Evolutionary conservation across 2,888 invertebrate genomes (phyloP), one percentile per base, ranked within the genome.

Genomic region (Tricholauxania praeusta): DNA sequence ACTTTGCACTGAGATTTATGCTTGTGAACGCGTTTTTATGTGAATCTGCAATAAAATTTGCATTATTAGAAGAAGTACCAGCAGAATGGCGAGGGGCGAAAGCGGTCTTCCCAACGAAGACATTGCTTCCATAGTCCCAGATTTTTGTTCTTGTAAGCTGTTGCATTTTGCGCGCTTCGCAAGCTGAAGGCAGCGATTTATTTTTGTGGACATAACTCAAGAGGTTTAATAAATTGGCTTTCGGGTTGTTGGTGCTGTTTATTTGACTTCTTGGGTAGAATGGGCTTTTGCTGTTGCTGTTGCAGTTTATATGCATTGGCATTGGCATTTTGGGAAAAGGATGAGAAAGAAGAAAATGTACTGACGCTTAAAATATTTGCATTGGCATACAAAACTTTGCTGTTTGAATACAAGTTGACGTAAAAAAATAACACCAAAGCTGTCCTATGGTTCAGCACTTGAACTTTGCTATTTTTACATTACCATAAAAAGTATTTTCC

Each of bases 11-110:
- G 60, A 65, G 64, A 72, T 72, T 72, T 66, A 72, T 72, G 66
- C 28, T 59, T 52, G 62, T 59, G 72, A 72, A 66, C 52, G 71
- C 65, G 71, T 71, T 65, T 65, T 53, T 71, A 51, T 67, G 72
- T 66, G 72, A 67, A 66, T 62, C 60, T 59, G 72, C 66, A 66
- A 72, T 72, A 66, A 72, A 72, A 72, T 72, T 72, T 72, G 62
- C 72, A 67, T 67, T 66, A 72, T 72, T 72, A 72, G 66, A 52
- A 19, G 57, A 57, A 14, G 63, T 47, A 32, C 39, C 28, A n/a
- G 32, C 15, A 28, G 7, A n/a, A 12, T 15, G n/a, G 3, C 28
- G 66, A 53, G 39, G 17, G 17, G 67, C 3, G 39, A 39, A 39
- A 28, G 28, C 28, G 28, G 28, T 28, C 28, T 28, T 28, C 28